Percentiles rank a stretch among this genome's conserved stretches.
phyloP scores from a whole-genome alignment of 2,113 vertebrate genomes.

The Megaceryle torquata region DNA sequence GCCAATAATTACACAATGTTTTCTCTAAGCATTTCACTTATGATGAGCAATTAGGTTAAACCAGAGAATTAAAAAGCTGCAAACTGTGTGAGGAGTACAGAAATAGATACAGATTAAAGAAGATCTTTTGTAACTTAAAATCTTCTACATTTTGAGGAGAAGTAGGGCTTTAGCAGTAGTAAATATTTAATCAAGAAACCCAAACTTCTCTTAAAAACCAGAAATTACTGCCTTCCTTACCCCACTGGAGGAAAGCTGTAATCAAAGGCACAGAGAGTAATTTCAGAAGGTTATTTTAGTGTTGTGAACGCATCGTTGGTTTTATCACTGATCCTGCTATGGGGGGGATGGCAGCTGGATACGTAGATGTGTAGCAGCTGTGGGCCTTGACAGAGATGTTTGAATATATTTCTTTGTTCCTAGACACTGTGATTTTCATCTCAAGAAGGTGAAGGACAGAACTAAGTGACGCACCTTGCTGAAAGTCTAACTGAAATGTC shows the following conservation, averaged over 20 bases:
- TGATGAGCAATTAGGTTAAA: constrained; percentile 5
- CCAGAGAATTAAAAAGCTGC: neutral
- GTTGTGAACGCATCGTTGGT: neutral
- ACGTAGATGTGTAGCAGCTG: neutral
- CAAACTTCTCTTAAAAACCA: neutral
- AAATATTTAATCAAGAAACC: constrained; percentile 20
- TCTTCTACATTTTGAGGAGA: neutral
- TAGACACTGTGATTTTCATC: neutral
- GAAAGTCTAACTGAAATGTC: neutral
- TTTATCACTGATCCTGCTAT: neutral
- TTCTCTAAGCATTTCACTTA: constrained; percentile 31
- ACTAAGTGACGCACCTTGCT: neutral
- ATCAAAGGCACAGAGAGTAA: neutral
- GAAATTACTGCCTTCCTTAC: neutral
- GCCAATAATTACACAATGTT: neutral
- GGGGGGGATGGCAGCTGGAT: neutral
- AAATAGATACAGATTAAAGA: constrained; percentile 23
- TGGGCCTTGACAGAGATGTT: neutral
- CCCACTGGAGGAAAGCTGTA: neutral
- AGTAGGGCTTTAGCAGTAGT: neutral
- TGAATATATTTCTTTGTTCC: neutral
- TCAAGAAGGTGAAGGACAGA: neutral
- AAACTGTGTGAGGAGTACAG: neutral
- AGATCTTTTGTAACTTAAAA: constrained; percentile 11
- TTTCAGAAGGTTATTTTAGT: neutral